Conservation (phyloP, 2,888 invertebrate species). For the Mantis religiosa region DNA sequence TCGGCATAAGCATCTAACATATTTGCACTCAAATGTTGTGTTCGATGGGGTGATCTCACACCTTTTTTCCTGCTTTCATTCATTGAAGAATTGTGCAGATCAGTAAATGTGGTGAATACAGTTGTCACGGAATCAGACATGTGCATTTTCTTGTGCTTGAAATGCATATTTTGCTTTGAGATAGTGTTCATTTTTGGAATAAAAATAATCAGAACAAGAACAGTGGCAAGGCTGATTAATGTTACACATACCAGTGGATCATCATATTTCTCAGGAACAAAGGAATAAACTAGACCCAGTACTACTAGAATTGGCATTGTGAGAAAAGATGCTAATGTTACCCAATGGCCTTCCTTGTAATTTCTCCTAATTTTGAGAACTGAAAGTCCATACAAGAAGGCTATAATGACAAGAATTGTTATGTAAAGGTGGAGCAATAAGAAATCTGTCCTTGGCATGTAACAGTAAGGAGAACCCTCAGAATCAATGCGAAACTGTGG, state of each 20-base stretch:
- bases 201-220: constrained; percentile 39
- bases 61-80: constrained; percentile 18
- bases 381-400: constrained; percentile 39
- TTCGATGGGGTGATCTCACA: background rate
- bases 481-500: constrained; percentile 21
- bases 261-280: constrained; percentile 35
- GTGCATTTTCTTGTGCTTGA: constrained; percentile 37
- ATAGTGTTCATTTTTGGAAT: constrained; percentile 41
- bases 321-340: constrained; percentile 37
- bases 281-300: constrained; percentile 35
- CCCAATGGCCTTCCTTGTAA: constrained; percentile 40
- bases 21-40: constrained; percentile 5
- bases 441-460: constrained; percentile 36
- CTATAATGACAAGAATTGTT: constrained; percentile 36
- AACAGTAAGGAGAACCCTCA: constrained; percentile 34
- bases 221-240: constrained; percentile 37
- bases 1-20: constrained; percentile 27
- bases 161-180: constrained; percentile 36
- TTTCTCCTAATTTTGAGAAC: constrained; percentile 40
- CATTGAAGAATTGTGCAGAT: constrained; percentile 31
- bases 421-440: constrained; percentile 38
- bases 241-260: constrained; percentile 39
- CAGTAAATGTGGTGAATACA: constrained; percentile 37
- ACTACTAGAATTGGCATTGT: constrained; percentile 36
- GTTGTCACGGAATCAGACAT: constrained; percentile 37